Evolutionary conservation across 2,888 invertebrate species (phyloP), one percentile per base, ranked within the genome.

Genomic region (Caenorhabditis macrosperma): DNA sequence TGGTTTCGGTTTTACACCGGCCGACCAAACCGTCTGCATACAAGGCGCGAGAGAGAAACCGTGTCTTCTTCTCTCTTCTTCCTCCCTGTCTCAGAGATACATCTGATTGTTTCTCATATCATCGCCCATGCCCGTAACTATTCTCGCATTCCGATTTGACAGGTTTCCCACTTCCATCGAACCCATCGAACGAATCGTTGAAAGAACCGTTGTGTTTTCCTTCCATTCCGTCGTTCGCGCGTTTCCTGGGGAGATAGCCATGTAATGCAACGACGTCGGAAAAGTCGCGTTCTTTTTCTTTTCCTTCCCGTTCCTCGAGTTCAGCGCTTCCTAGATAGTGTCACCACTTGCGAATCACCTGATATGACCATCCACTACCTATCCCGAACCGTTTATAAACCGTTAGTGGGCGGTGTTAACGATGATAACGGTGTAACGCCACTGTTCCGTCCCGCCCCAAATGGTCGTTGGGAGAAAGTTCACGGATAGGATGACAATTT

Each of bases 61-160:
- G 48, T n/a, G n/a, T 63, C 20, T 26, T 28, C 24, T 22, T 48
- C n/a, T 33, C 22, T 24, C 26, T 46, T 30, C n/a, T 48, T n/a
- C 30, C 26, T 48, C 26, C 30, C 26, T 50, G 33, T 33, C 24
- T 22, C 30, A 54, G 30, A 54, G 54, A 54, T 54, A 54, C 54
- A 54, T 54, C 54, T 54, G 54, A 54, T 54, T 54, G 30, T 30
- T 54, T 54, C 30, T 54, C 44, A 71, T 61, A 71, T 71, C 61
- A 48, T n/a, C 54, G 33, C 50, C 33, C 52, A n/a, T 55, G 44
- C 44, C 28, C 17, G 24, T 20, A 44, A n/a, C 61, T 26, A 55
- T 69, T 69, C 59, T 71, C 71, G 71, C 71, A 61, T 61, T 71
- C n/a, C n/a, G n/a, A n/a, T n/a, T 61, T 71, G 71, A 60, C 71